Evolutionary conservation across 2,797 vertebrate genomes (phyloP), one percentile per base, ranked within the genome.

Genomic region (Alcedo atthis): DNA sequence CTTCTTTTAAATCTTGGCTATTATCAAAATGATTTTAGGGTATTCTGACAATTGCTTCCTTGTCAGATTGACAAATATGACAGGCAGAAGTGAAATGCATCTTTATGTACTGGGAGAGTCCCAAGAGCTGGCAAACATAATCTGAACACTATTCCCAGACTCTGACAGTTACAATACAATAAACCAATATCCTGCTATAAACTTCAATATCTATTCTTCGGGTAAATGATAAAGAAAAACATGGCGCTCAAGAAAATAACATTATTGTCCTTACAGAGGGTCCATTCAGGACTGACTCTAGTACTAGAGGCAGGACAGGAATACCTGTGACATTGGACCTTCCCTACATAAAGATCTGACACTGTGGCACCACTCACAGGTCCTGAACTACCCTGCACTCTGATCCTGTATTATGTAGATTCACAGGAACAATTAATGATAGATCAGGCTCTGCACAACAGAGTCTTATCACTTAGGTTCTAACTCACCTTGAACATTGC

Each of bases 41-140:
- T 78, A 77, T 90, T 87, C 49, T 77, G 81, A 80, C 28, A 89
- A 85, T 85, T 64, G 15, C 78, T 92, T 94, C 49, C 35, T 63
- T 91, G n/a, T 91, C 53, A 82, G 68, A 70, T 46, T 85, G 68
- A 93, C 45, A 85, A 90, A 80, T 74, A 67, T 37, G 87, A 92
- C 87, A 89, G 59, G 59, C 55, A 82, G 75, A 87, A 93, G 85
- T 61, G 42, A 25, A 89, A 80, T 57, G 45, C 11, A 37, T 81
- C 61, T 85, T 85, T 42, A 61, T 30, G 37, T 74, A 46, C 0
- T 6, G 0, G 15, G 13, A 82, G 28, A 85, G 32, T 87, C 49
- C 45, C 40, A 85, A 59, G 58, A 89, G 67, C 12, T 92, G n/a
- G 28, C 45, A 89, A 94, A 92, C 11, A 73, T 85, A 76, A 87